Evolutionary conservation across 2,888 invertebrate genomes (phyloP).

Genomic region (Torymus auratus): DNA sequence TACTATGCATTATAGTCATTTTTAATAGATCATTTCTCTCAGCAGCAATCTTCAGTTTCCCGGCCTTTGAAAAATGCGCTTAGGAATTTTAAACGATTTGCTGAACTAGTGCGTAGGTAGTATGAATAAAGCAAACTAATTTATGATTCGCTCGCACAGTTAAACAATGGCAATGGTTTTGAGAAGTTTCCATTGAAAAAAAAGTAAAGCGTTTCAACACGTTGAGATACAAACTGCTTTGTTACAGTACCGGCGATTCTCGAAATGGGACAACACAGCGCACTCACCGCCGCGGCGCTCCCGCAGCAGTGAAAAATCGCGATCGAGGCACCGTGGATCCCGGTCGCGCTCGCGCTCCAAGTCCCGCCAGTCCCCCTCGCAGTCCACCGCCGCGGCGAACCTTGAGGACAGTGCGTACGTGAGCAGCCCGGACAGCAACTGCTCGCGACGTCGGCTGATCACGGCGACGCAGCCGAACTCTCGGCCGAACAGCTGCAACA

Average conservation of each 20-base stretch:
- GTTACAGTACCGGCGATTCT: conserved; percentile 46
- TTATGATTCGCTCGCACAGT: no score
- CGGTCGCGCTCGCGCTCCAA: conserved; percentile 14
- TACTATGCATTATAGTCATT: no score
- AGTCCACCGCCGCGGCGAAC: conserved; percentile 18
- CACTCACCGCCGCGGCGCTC: conserved; percentile 18
- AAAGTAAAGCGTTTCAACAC: no score
- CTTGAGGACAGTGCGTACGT: conserved; percentile 87
- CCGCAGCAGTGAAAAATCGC: conserved; percentile 12
- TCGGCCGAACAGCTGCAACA: conserved; percentile 84
- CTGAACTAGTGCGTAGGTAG: no score
- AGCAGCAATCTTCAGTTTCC: no score
- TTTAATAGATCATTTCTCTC: no score
- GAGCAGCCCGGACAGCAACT: conserved; percentile 85
- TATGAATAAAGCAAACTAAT: no score
- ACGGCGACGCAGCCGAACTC: background rate
- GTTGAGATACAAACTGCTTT: background rate
- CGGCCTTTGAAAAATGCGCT: no score
- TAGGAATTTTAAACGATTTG: no score
- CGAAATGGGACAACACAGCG: conserved; percentile 29
- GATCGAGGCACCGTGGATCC: conserved; percentile 1
- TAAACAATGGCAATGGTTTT: no score
- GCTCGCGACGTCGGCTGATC: conserved; percentile 73
- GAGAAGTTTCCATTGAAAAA: no score
- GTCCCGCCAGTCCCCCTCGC: conserved; percentile 21